phyloP scores from a whole-genome alignment of 2,113 vertebrate species.

The Misgurnus mizolepis region DNA sequence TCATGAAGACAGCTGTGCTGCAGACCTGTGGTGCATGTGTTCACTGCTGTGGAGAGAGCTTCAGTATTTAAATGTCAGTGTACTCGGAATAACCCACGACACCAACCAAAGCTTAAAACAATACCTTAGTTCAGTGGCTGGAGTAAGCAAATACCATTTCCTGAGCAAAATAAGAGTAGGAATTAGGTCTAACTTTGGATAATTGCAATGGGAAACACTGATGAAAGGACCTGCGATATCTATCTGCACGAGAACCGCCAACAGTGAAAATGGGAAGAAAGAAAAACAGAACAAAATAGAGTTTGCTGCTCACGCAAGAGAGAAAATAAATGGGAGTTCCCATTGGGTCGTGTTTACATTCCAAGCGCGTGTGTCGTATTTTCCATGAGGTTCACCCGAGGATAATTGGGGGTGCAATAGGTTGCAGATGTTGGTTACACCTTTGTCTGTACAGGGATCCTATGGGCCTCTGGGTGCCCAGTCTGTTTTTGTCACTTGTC shows the following conservation, averaged over 20 bases:
- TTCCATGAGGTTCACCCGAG: conserved; percentile 55
- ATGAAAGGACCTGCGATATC: conserved; percentile 6
- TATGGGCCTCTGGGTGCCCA: conserved; percentile 37
- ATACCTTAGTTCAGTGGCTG: not conserved
- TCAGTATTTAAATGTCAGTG: conserved; percentile 26
- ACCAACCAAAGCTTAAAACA: not conserved
- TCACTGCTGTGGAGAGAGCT: conserved; percentile 2
- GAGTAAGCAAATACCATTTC: not conserved
- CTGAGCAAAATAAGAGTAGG: not conserved
- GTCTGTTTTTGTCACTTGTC: not conserved
- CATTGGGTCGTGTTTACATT: conserved; percentile 56
- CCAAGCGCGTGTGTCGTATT: conserved; percentile 53
- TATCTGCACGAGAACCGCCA: conserved; percentile 3
- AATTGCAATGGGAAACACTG: not conserved
- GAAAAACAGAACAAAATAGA: conserved; percentile 21
- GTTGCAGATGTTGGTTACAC: conserved; percentile 57
- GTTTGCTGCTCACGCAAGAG: conserved; percentile 32
- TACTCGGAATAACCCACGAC: conserved; percentile 6
- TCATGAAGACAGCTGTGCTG: conserved; percentile 25
- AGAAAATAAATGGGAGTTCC: conserved; percentile 51
- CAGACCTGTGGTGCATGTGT: conserved; percentile 20
- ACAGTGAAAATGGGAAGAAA: not conserved
- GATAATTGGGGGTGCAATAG: conserved; percentile 57
- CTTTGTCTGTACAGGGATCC: conserved; percentile 5
- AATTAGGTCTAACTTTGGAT: not conserved